A percentile compares a stretch with the other conserved stretches of the same genome.
Evolutionary conservation across 1,140 invertebrate species (phyloP).

Genomic region (Wasmannia auropunctata): DNA sequence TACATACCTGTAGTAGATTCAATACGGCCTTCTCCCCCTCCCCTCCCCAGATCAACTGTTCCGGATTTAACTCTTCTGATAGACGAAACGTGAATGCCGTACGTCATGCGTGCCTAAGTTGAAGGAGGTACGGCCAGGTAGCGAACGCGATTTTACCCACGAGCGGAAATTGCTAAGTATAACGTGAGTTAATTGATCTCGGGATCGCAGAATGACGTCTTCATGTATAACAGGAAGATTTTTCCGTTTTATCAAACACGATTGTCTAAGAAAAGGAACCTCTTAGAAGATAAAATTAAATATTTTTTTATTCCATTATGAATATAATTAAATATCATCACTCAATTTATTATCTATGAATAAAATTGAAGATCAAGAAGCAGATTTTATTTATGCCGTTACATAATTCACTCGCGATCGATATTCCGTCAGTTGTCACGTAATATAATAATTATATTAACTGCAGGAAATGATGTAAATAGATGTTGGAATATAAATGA

Average conservation of each 20-base stretch:
- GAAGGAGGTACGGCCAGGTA: not conserved
- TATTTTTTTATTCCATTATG: not conserved
- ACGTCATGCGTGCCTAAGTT: constrained; percentile 15
- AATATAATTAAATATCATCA: not conserved
- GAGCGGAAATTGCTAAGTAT: constrained; percentile 15
- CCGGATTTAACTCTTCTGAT: constrained; percentile 45
- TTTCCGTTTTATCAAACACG: not conserved
- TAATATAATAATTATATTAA: not conserved
- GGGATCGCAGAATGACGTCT: not conserved
- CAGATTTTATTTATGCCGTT: not conserved
- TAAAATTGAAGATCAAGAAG: not conserved
- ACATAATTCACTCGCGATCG: not conserved
- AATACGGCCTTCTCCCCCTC: too few species aligned
- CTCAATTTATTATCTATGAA: not conserved
- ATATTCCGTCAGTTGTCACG: not conserved
- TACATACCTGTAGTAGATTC: constrained; percentile 13
- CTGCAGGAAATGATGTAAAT: not conserved
- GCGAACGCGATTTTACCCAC: not conserved
- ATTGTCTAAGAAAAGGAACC: not conserved
- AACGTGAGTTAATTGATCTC: constrained; percentile 21
- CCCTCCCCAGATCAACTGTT: constrained; percentile 7
- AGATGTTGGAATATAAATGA: not conserved
- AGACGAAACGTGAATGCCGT: constrained; percentile 37
- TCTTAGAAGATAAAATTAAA: not conserved
- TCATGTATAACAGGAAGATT: not conserved